Conservation (phyloP, 2,888 invertebrate species). For the Lithosia quadra region DNA sequence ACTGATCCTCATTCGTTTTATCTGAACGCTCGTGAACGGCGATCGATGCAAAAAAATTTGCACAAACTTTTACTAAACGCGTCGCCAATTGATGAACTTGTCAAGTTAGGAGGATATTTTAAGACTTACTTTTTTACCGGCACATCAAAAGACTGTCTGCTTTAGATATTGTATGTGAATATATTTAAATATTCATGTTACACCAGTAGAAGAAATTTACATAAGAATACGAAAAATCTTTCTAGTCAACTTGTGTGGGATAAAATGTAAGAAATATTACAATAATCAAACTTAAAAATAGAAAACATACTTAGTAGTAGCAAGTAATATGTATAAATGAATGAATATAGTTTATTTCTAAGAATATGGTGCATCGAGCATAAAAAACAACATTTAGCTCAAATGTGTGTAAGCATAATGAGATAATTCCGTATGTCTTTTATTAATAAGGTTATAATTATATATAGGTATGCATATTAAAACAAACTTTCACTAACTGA, state of each 20-base stretch:
- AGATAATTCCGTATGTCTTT: too few species aligned
- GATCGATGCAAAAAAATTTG: constrained; percentile 31
- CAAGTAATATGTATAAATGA: too few species aligned
- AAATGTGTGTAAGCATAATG: too few species aligned
- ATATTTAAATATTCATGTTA: not conserved
- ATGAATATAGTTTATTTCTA: too few species aligned
- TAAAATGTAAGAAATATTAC: not conserved
- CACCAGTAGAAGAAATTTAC: not conserved
- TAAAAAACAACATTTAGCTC: too few species aligned
- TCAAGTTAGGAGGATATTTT: constrained; percentile 14
- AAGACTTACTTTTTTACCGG: constrained; percentile 12
- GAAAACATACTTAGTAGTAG: too few species aligned
- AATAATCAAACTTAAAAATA: too few species aligned
- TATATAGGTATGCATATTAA: too few species aligned
- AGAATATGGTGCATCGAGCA: too few species aligned
- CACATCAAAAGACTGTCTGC: constrained; percentile 1
- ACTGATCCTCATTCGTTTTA: constrained; percentile 24
- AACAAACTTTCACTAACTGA: too few species aligned
- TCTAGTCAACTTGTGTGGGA: constrained; percentile 1
- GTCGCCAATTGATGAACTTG: constrained; percentile 30
- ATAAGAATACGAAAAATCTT: constrained; percentile 4
- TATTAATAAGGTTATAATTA: too few species aligned
- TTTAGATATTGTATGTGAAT: not conserved
- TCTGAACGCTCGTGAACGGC: constrained; percentile 13
- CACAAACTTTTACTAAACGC: constrained; percentile 29